Evolutionary conservation across 2,113 vertebrate genomes (phyloP).

Genomic region (rabbit (Oryctolagus cuniculus)): mOryCun1.1 NC_091433.1:169010501-169011000

Average conservation of each 20-base stretch:
- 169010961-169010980: not conserved
- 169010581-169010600: not conserved
- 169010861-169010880: not conserved
- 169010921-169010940: constrained; percentile 37
- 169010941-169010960: not conserved
- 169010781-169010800: not conserved
- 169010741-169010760: constrained; percentile 36
- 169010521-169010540: not conserved
- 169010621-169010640: not conserved
- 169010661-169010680: not conserved
- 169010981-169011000: not conserved
- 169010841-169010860: constrained; percentile 33
- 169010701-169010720: not conserved
- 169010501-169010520: too few relatives aligned
- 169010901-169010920: constrained; percentile 38
- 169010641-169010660: not conserved
- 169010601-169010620: not conserved
- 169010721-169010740: not conserved
- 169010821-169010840: constrained; percentile 15
- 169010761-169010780: not conserved
- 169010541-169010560: not conserved
- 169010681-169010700: not conserved
- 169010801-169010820: not conserved
- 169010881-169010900: not conserved
- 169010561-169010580: not conserved